phyloP scores from a whole-genome alignment of 1,140 invertebrate species.

The Nasonia longicornis region DNA sequence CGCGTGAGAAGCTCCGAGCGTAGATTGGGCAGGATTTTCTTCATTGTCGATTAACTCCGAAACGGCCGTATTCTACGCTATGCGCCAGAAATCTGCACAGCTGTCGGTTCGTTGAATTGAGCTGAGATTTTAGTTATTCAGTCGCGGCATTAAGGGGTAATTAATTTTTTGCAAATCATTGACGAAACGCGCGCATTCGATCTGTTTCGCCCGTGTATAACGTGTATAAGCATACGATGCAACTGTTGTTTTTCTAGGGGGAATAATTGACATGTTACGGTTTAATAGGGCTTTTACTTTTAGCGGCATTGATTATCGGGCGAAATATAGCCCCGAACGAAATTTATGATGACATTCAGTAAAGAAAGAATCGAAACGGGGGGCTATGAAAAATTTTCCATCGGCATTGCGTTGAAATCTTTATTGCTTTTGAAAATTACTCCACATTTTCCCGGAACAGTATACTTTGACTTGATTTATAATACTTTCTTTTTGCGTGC shows the following conservation, averaged over 20 bases:
- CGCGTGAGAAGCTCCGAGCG: conserved; percentile 1
- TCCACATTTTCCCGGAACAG: not conserved
- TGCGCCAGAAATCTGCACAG: no score
- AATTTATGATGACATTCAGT: conserved; percentile 7
- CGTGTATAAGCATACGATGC: not conserved
- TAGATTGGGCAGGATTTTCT: not conserved
- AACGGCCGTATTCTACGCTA: no score
- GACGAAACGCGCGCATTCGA: conserved; percentile 8
- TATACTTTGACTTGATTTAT: not conserved
- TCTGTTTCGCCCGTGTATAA: not conserved
- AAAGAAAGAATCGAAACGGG: not conserved
- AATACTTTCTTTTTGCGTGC: not conserved
- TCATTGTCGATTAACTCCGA: not conserved
- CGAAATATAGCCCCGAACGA: not conserved
- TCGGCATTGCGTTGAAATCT: not conserved
- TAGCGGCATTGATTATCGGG: conserved; percentile 2
- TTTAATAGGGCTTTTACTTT: conserved; percentile 29
- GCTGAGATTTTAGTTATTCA: conserved; percentile 20
- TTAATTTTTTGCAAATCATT: conserved; percentile 35
- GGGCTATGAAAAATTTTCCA: not conserved
- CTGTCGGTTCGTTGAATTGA: not conserved
- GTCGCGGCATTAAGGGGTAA: not conserved
- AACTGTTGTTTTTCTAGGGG: not conserved
- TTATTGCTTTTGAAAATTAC: not conserved
- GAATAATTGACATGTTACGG: not conserved